Base-by-base conservation (phyloP, 2,888 invertebrate genomes). In the Alviniconcha strummeri region DNA sequence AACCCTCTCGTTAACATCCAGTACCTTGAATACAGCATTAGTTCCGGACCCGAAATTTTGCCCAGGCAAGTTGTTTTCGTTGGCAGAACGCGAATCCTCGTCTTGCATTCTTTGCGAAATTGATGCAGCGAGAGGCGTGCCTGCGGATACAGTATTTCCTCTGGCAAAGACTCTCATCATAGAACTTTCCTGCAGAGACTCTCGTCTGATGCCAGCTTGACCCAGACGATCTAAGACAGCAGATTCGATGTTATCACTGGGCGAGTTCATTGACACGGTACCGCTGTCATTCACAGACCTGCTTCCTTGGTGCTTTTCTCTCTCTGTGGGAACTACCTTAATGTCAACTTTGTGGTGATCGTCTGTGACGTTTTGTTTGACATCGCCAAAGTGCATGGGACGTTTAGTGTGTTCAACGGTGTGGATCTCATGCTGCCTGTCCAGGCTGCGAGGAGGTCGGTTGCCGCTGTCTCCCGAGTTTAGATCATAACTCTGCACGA, bases 181-280 rank as follows among this genome's bases (percentile, higher is more conserved):
- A 55, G 81, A 36, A 4, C 6, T 17, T 11, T 60, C 19, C 4
- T n/a, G 9, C 60, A n/a, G 17, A 13, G 52, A 17, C 13, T 81
- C 75, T 75, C 72, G 56, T 52, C 75, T 75, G 36, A 81, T 54
- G 9, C 64, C 75, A 15, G 81, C 55, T 4, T 19, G 13, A 7
- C 52, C 57, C 52, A 75, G 64, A 11, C 81, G 81, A 52, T 81
- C 52, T 54, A 75, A 54, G 15, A 81, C 75, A 13, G 75, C 81
- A 4, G 81, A 64, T n/a, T 81, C 81, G 13, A 81, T 60, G 17
- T 75, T 72, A 9, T 17, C 57, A 8, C 8, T 57, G 76, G 4
- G 15, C n/a, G n/a, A 57, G 57, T n/a, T 57, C 57, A 9, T 5
- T n/a, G 11, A 11, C 11, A 56, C 9, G 4, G 19, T 19, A 11